These are phyloP conservation scores for Aelia acuminata DNA, from an alignment of 2,888 invertebrate species.

Conservation along the genomic window DNA sequence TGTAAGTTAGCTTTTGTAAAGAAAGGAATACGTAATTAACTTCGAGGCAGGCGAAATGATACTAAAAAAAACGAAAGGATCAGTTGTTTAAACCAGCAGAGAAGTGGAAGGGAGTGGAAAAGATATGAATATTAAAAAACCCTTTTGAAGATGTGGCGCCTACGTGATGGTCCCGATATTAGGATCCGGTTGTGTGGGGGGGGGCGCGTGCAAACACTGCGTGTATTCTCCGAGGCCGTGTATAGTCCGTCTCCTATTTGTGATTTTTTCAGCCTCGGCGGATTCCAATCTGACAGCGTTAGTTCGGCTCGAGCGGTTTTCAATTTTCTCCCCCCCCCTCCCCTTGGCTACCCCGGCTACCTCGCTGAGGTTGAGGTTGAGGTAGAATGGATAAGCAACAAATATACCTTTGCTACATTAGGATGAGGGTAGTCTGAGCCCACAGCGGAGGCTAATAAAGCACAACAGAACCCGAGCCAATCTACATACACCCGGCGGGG, in stretches of 20 bases:
- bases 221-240: neutral
- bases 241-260: conserved; percentile 47
- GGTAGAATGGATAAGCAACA: conserved; percentile 39
- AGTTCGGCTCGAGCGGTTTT: conserved; percentile 28
- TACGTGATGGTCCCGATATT: neutral
- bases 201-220: neutral
- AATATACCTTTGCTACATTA: conserved; percentile 20
- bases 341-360: neutral
- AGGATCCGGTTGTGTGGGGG: neutral
- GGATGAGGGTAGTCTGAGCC: neutral
- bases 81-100: neutral
- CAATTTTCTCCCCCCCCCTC: conserved; percentile 42
- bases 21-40: neutral
- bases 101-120: neutral
- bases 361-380: too few relatives aligned
- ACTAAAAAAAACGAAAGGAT: neutral
- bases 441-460: conserved; percentile 2
- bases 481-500: conserved; percentile 26
- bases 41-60: neutral
- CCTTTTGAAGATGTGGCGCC: neutral
- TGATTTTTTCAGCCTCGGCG: conserved; percentile 53
- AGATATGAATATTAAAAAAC: conserved; percentile 27
- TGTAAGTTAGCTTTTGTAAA: neutral
- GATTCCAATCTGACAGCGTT: conserved; percentile 58
- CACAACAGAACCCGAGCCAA: neutral